Percentiles rank a stretch among this genome's conserved stretches.
Evolutionary conservation across 2,888 invertebrate genomes (phyloP).

Genomic region (Theristus sp.): DNA sequence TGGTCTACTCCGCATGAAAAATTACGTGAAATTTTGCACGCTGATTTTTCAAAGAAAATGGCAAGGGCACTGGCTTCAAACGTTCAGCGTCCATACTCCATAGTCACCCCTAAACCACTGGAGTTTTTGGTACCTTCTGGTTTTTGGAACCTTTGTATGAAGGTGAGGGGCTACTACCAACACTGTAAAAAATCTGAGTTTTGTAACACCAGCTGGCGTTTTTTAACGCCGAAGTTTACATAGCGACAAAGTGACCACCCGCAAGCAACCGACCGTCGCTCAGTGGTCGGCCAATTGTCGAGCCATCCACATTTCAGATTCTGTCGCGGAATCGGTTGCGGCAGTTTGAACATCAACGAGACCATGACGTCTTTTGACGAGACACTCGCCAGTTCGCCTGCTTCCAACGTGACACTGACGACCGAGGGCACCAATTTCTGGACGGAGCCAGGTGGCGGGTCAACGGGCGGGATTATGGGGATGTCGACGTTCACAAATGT

Average conservation of each 20-base stretch:
- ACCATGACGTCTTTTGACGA: not conserved
- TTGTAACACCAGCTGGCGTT: not conserved
- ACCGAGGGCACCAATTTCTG: not conserved
- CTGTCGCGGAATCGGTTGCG: not conserved
- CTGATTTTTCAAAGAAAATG: too few relatives aligned
- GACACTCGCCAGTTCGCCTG: not conserved
- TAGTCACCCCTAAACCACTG: too few relatives aligned
- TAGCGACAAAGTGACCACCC: too few relatives aligned
- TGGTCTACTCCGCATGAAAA: too few relatives aligned
- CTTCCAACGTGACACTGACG: not conserved
- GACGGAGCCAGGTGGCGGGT: not conserved
- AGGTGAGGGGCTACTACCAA: not conserved
- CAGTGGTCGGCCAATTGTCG: not conserved
- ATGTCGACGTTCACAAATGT: not conserved
- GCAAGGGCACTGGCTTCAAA: too few relatives aligned
- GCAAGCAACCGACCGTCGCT: not conserved
- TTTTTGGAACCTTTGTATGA: not conserved
- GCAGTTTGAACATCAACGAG: not conserved
- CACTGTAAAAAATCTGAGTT: not conserved
- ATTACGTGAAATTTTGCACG: too few relatives aligned
- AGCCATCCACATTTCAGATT: not conserved
- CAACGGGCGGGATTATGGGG: not conserved
- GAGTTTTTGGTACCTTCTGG: too few relatives aligned
- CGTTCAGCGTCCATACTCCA: too few relatives aligned
- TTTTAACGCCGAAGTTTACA: too few relatives aligned